Evolutionary conservation across 2,888 invertebrate species (phyloP), one percentile per base, ranked within the genome.

Genomic region (Allacma fusca): DNA sequence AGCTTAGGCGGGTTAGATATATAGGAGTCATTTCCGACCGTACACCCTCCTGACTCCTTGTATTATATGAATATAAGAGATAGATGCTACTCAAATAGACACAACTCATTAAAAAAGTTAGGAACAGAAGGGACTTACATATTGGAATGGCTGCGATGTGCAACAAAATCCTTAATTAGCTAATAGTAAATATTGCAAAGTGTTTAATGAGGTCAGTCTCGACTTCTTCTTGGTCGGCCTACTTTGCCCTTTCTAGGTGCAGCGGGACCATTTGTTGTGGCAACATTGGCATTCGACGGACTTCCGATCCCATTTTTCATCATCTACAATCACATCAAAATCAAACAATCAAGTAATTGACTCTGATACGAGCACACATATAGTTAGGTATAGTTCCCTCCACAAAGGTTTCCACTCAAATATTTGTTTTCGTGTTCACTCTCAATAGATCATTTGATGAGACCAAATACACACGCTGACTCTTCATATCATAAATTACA

Each of bases 161-260:
- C 75, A 67, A 74, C 21, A 68, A 62, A 43, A 69, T 40, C 24
- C 19, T 69, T 2, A 68, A 24, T 24, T 70, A 44, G 16, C 21
- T 43, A 50, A 50, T 70, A 70, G 43, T 70, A 74, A 62, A 44
- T 40, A 40, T 29, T 68, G 34, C 40, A 40, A 29, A 68, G 28
- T 57, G 43, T 73, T 57, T 75, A 29, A 29, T 75, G 72, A 44
- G 88, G 91, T 94, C 94, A 94, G 92, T 95, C 95, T 87, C 94
- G 91, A 89, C 93, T 93, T 87, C 95, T 91, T 87, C 94, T 91
- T 87, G 95, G 95, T 86, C 95, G 90, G 80, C 94, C 95, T 85
- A 93, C 93, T 88, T 95, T 95, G 88, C 94, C 94, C 89, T 95
- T 95, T 88, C 94, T 91, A 57, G 83, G 81, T 59, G 84, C 80